phyloP scores from a whole-genome alignment of 30 jellyfish, hydroid and myxozoan species.

The Cassiopea andromeda region DNA sequence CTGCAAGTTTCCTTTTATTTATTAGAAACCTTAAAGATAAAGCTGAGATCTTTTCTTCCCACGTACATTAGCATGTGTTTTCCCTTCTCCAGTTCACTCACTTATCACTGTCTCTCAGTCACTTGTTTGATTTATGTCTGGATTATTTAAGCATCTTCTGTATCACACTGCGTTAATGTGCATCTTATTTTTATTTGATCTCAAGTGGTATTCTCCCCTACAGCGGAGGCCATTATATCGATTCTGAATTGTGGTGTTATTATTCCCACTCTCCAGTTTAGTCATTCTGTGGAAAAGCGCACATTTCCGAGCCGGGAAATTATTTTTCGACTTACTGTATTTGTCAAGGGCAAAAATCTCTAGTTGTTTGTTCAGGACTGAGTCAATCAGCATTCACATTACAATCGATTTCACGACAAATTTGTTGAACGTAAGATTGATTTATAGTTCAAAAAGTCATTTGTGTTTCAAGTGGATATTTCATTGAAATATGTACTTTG shows the following conservation, averaged over 20 bases:
- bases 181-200: background rate
- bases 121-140: background rate
- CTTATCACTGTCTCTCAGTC: background rate
- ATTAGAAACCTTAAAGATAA: background rate
- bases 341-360: too few relatives aligned
- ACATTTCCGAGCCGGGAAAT: background rate
- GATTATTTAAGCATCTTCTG: background rate
- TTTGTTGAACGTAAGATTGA: too few relatives aligned
- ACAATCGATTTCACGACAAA: too few relatives aligned
- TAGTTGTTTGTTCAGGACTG: too few relatives aligned
- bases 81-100: background rate
- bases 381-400: too few relatives aligned
- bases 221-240: background rate
- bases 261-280: too few relatives aligned
- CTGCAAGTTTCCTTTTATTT: background rate
- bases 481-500: too few relatives aligned
- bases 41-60: background rate
- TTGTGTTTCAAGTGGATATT: too few relatives aligned
- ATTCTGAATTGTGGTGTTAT: background rate
- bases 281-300: background rate
- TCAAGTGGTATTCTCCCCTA: slow-evolving; percentile 18
- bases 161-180: background rate
- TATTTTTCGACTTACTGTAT: too few relatives aligned
- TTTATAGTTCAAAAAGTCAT: too few relatives aligned
- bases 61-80: background rate